Evolutionary conservation across 2,113 vertebrate genomes (phyloP), one percentile per base, ranked within the genome.

Genomic region (Leucopsar rothschildi): DNA sequence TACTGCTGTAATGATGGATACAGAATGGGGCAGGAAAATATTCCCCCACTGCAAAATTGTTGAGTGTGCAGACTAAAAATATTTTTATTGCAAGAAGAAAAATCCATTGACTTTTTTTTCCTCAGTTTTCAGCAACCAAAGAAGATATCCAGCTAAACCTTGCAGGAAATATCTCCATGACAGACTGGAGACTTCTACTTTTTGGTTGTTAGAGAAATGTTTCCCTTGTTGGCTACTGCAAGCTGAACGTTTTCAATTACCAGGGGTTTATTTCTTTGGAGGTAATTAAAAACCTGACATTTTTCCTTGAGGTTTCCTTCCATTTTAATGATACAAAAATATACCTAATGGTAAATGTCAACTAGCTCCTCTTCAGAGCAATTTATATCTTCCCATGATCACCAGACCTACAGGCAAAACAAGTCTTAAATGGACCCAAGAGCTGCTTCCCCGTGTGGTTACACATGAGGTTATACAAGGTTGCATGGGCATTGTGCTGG

Each of bases 201-300:
- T 59, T 89, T 4, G 1, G 20, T 72, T 86, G 70, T 73, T 52
- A 50, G 35, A 84, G 37, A 86, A 95, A 91, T 27, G 18, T 52
- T 82, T 89, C 59, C 35, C 60, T 81, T 83, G 44, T 55, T 85
- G 47, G 59, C 31, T 88, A 21, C 37, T 78, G 49, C 39, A 52
- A 79, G 59, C 17, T 44, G 39, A 91, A 83, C 0, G 0, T 39
- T 93, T 94, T 77, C 82, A 73, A 24, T 66, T 77, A 82, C 13
- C 20, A 21, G 11, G 19, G 10, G 6, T 85, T 88, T 80, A 70
- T 77, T 94, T 88, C 82, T 78, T 92, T 53, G 19, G 18, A 92
- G 55, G 22, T 50, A 94, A 93, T 94, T 83, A 88, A 88, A 95
- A 92, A 37, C 7, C 19, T 81, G 79, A 71, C 56, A 63, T 91